Conservation (phyloP, 2,113 vertebrate species). For the Ceuthmochares aereus region DNA sequence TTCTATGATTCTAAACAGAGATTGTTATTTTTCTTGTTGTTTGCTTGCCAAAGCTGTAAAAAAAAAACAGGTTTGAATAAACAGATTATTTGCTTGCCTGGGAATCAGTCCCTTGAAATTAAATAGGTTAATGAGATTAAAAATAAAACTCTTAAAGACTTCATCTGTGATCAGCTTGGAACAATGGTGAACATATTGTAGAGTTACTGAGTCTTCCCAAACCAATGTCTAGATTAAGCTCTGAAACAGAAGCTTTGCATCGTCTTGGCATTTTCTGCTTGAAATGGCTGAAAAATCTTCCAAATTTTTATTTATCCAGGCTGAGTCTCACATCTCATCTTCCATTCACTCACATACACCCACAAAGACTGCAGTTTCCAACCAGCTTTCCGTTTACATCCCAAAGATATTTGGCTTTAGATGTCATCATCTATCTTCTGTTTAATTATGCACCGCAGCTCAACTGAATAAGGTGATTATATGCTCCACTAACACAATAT, state of each 20-base stretch:
- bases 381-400: background rate
- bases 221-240: background rate
- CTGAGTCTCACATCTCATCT: accelerated
- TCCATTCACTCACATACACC: background rate
- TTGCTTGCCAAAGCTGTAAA: background rate
- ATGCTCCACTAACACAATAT: background rate
- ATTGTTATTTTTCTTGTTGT: background rate
- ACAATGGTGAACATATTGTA: background rate
- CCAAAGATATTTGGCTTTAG: background rate
- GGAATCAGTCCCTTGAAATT: background rate
- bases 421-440: background rate
- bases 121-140: background rate
- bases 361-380: background rate
- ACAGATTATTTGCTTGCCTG: background rate
- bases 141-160: background rate
- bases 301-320: background rate
- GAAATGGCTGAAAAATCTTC: background rate
- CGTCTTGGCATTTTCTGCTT: background rate
- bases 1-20: background rate
- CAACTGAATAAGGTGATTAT: background rate
- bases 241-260: background rate
- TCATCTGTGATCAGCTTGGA: background rate
- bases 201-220: background rate
- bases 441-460: accelerated
- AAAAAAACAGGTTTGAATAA: background rate